Evolutionary conservation across 2,888 invertebrate species (phyloP), one percentile per base, ranked within the genome.

Genomic region (Lepetodrilus schrolli): DNA sequence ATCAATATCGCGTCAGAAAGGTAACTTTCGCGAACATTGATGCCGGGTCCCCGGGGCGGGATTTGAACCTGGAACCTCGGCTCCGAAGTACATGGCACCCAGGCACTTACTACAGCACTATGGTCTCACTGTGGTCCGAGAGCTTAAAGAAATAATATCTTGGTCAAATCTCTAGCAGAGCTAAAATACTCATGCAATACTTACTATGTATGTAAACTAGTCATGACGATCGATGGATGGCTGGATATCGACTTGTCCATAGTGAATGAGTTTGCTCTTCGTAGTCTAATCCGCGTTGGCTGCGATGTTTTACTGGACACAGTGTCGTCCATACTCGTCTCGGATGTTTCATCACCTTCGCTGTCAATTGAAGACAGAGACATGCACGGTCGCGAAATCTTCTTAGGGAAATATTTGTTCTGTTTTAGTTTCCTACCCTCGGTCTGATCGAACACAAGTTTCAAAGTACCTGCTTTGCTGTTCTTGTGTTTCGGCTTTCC

Each of bases 151-250:
- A 5, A 7, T 17, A 43, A 17, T 43, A 17, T 17, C 17, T 5
- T 3, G 43, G 7, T 17, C 43, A 43, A n/a, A n/a, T n/a, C 17
- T 7, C 43, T 43, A 43, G 13, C 2, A 10, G 43, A 10, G 43
- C 43, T 43, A 43, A 17, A 17, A n/a, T n/a, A n/a, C n/a, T 43
- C n/a, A 0, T 1, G 38, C 4, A 30, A 30, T 68, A 83, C 85
- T 80, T 80, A 86, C 86, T 78, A 77, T 49, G 83, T 80, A 75
- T 85, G 85, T 10, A 87, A 74, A 74, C 84, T 86, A 13, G 87
- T 86, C 83, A 85, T 85, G 4, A 86, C 87, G 10, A 87, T 17
- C 4, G 83, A 79, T 3, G 84, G 83, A 58, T 51, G 34, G 37
- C 23, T 66, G 10, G 47, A 47, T 4, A 47, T 49, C 5, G 70